Evolutionary conservation across 1,140 invertebrate species (phyloP).

Genomic region (Formica exsecta): DNA sequence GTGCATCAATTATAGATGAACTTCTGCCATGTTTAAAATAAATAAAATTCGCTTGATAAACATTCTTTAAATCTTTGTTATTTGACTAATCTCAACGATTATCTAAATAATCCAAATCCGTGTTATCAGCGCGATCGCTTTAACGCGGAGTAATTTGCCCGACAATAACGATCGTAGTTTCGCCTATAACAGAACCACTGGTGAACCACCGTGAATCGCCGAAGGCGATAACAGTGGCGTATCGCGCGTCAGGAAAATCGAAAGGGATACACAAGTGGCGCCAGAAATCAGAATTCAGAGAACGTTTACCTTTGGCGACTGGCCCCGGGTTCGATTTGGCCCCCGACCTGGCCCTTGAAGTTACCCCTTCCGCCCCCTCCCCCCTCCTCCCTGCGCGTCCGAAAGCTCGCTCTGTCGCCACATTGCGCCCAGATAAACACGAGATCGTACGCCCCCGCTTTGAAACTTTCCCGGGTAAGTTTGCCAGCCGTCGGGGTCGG

Average conservation of each 20-base stretch:
- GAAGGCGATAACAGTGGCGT: constrained; percentile 26
- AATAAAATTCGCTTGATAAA: neutral
- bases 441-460: constrained; percentile 61
- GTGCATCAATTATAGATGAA: neutral
- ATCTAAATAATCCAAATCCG: constrained; percentile 15
- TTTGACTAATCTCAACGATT: neutral
- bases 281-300: constrained; percentile 70
- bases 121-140: neutral
- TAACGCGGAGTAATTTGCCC: constrained; percentile 22
- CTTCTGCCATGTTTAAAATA: neutral
- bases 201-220: neutral
- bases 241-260: constrained; percentile 65
- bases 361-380: neutral
- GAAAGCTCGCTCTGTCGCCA: constrained; percentile 36
- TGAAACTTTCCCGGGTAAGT: constrained; percentile 66
- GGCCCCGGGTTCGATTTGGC: constrained; percentile 11
- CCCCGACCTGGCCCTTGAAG: constrained; percentile 31
- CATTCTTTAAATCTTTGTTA: neutral
- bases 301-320: constrained; percentile 55
- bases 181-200: neutral
- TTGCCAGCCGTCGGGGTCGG: constrained; percentile 39
- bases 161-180: constrained; percentile 33
- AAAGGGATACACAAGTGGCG: constrained; percentile 57
- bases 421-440: constrained; percentile 68
- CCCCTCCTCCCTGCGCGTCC: too few relatives aligned